Evolutionary conservation across 2,113 vertebrate species (phyloP).

Genomic region (Hiodon alosoides): DNA sequence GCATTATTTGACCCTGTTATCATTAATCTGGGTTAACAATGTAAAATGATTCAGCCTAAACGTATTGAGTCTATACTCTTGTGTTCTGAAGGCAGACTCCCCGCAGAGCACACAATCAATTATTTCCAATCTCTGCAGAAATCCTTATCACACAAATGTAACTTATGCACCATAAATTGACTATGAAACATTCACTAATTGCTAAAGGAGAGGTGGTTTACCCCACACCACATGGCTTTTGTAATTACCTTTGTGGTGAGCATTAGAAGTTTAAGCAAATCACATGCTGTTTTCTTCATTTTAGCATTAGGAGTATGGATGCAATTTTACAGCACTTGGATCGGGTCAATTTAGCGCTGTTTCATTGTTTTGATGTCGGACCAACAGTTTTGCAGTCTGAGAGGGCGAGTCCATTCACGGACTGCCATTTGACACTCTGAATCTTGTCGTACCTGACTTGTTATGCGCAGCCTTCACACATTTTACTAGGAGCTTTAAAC

Average conservation of each 20-base stretch:
- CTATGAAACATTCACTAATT: conserved; percentile 81
- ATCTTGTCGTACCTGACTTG: conserved; percentile 1
- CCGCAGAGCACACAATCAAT: conserved; percentile 30
- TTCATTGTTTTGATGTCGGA: conserved; percentile 65
- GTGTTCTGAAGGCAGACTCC: conserved; percentile 24
- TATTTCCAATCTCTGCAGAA: conserved; percentile 50
- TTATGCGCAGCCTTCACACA: conserved; percentile 13
- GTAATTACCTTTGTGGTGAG: conserved; percentile 39
- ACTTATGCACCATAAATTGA: conserved; percentile 69
- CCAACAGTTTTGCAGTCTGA: conserved; percentile 55
- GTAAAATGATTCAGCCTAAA: too few species aligned
- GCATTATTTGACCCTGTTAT: too few species aligned
- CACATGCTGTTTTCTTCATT: conserved; percentile 47
- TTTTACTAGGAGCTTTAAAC: conserved; percentile 1
- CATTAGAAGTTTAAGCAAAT: conserved; percentile 40
- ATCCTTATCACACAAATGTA: conserved; percentile 54
- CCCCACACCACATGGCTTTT: conserved; percentile 36
- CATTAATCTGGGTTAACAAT: too few species aligned
- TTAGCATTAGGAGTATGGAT: conserved; percentile 60
- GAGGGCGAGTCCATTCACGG: conserved; percentile 49
- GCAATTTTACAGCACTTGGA: conserved; percentile 69
- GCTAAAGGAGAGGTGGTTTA: conserved; percentile 50
- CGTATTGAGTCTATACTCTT: neutral
- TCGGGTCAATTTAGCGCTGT: conserved; percentile 67
- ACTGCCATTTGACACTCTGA: conserved; percentile 30